These are phyloP conservation scores for Cranoglanis bouderius DNA, from an alignment of 2,113 vertebrate genomes.

Conservation along the genomic window DNA sequence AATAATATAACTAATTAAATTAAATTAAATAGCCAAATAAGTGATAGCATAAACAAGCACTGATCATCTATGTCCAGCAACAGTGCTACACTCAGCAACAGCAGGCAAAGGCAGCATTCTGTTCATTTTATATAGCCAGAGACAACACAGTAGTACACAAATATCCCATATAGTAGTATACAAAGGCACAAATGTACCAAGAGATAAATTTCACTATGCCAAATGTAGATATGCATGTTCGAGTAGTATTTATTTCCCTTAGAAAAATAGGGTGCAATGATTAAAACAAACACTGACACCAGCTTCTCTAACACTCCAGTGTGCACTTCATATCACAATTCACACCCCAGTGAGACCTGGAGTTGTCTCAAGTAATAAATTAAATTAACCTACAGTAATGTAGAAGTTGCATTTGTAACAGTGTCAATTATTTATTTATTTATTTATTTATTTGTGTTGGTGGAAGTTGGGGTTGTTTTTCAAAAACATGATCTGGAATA, in stretches of 20 bases:
- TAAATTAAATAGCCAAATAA: conserved; percentile 8
- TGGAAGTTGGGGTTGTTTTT: not conserved
- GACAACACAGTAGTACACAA: not conserved
- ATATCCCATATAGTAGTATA: not conserved
- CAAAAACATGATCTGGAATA: not conserved
- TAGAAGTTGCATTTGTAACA: not conserved
- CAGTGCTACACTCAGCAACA: not conserved
- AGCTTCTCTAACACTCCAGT: not conserved
- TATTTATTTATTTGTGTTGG: not conserved
- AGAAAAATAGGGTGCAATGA: not conserved
- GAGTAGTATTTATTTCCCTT: not conserved
- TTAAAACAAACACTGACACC: not conserved
- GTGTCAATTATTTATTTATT: not conserved
- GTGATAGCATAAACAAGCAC: too few species aligned
- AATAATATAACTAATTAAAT: conserved; percentile 4
- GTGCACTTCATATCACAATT: not conserved
- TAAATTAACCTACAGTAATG: not conserved
- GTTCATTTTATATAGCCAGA: not conserved
- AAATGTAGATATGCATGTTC: not conserved
- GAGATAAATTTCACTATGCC: not conserved
- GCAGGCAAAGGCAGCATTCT: not conserved
- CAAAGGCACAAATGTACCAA: not conserved
- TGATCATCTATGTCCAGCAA: not conserved
- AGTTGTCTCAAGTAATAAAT: not conserved
- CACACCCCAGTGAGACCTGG: not conserved